phyloP scores from a whole-genome alignment of 2,113 vertebrate genomes.

The Ceyx melanurus region DNA sequence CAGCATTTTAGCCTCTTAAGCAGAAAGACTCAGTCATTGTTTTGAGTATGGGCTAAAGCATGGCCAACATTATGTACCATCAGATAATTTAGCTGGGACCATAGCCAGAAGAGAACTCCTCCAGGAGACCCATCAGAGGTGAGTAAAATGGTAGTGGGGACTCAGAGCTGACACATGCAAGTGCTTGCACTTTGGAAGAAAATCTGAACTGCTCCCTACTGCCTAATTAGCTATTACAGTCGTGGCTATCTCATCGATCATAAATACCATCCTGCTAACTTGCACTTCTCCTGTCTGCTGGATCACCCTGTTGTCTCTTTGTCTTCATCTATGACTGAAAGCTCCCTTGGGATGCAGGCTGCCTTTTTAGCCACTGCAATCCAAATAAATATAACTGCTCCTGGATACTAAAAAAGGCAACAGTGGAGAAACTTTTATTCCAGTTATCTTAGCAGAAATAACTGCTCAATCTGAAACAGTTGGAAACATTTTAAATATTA shows the following conservation, averaged over 20 bases:
- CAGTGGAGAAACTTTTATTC: background rate
- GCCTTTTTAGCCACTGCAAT: background rate
- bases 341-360: background rate
- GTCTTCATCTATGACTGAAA: background rate
- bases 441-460: background rate
- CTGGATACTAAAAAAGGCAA: background rate
- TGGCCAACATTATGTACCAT: background rate
- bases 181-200: background rate
- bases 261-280: background rate
- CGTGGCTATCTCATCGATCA: background rate
- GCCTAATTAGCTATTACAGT: conserved; percentile 43
- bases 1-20: background rate
- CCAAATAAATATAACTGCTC: background rate
- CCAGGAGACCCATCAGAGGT: background rate
- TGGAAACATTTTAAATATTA: conserved; percentile 1
- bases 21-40: background rate
- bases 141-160: background rate
- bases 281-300: background rate
- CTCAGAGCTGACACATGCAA: conserved; percentile 17
- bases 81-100: background rate
- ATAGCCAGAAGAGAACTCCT: background rate
- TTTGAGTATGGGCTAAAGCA: background rate
- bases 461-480: background rate
- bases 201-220: conserved; percentile 28
- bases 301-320: background rate